These are phyloP conservation scores for Mohoua ochrocephala DNA, from an alignment of 2,113 vertebrate genomes.

Conservation along the genomic window DNA sequence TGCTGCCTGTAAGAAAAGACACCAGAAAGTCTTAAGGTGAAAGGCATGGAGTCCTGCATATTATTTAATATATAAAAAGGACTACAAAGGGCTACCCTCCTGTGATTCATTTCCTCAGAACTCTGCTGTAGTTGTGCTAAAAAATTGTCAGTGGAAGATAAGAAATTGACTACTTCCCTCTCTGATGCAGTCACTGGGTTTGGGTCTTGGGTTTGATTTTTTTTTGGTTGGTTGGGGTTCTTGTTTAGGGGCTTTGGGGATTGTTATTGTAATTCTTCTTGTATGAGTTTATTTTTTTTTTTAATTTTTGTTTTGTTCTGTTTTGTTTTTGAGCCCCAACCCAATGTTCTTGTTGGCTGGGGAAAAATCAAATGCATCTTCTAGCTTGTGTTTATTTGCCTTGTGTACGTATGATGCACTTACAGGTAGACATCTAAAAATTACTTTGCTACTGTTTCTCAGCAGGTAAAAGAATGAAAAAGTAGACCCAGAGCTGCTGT, in stretches of 20 bases:
- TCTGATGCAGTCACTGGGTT: not conserved
- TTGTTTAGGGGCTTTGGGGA: not conserved
- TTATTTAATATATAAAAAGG: not conserved
- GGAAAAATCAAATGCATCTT: not conserved
- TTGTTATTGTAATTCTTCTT: not conserved
- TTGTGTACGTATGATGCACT: not conserved
- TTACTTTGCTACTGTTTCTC: not conserved
- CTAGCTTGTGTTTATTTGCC: not conserved
- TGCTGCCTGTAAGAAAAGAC: not conserved
- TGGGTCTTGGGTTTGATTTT: too few species aligned
- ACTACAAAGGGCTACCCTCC: not conserved
- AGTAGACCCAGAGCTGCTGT: not conserved
- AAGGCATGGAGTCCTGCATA: not conserved
- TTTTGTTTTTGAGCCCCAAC: not conserved
- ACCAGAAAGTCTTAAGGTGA: not conserved
- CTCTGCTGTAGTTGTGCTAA: not conserved
- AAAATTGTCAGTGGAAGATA: not conserved
- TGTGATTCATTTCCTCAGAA: not conserved
- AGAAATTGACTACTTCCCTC: not conserved
- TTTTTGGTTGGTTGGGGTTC: fast-evolving
- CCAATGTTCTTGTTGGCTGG: not conserved
- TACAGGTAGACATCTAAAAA: not conserved
- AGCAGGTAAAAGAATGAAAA: not conserved
- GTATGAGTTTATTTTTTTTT: not conserved
- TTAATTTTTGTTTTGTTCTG: not conserved